Conservation (phyloP, 1,140 invertebrate genomes). For the Drosophila nasuta region DNA sequence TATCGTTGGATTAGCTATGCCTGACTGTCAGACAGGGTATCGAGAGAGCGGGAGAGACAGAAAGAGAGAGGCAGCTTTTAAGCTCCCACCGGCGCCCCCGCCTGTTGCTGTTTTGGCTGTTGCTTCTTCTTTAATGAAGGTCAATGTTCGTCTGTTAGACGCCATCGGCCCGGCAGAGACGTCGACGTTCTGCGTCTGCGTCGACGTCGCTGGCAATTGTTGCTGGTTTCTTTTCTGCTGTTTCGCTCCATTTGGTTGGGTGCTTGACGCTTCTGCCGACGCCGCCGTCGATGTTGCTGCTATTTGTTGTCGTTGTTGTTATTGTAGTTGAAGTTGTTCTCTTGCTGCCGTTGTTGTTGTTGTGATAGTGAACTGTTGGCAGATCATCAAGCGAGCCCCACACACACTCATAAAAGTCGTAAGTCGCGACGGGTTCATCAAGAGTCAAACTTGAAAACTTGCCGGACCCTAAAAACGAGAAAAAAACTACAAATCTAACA, state of each 20-base stretch:
- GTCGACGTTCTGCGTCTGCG: slow-evolving; percentile 23
- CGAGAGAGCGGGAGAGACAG: neutral
- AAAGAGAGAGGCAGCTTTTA: slow-evolving; percentile 46
- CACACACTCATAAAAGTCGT: slow-evolving; percentile 8
- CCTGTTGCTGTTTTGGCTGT: slow-evolving; percentile 18
- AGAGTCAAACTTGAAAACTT: slow-evolving; percentile 27
- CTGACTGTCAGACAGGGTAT: too few relatives aligned
- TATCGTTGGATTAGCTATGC: slow-evolving; percentile 1
- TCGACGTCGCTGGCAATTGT: slow-evolving; percentile 25
- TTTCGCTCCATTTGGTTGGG: slow-evolving; percentile 54
- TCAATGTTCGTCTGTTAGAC: slow-evolving; percentile 73
- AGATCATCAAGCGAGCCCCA: slow-evolving; percentile 20
- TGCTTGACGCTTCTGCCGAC: slow-evolving; percentile 30
- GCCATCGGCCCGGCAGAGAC: slow-evolving; percentile 33
- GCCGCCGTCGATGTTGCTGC: slow-evolving; percentile 34
- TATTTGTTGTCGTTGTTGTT: slow-evolving; percentile 22
- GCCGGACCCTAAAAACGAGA: slow-evolving; percentile 17
- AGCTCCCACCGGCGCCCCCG: slow-evolving; percentile 8
- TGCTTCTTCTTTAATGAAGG: slow-evolving; percentile 76
- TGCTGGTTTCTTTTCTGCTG: slow-evolving; percentile 27
- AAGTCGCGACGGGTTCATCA: slow-evolving; percentile 44
- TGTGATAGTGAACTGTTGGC: slow-evolving; percentile 33
- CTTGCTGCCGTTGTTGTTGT: neutral
- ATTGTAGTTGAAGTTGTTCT: slow-evolving; percentile 3
- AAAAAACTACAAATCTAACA: slow-evolving; percentile 21